phyloP scores from a whole-genome alignment of 1,140 invertebrate genomes.

The Teleogryllus occipitalis region DNA sequence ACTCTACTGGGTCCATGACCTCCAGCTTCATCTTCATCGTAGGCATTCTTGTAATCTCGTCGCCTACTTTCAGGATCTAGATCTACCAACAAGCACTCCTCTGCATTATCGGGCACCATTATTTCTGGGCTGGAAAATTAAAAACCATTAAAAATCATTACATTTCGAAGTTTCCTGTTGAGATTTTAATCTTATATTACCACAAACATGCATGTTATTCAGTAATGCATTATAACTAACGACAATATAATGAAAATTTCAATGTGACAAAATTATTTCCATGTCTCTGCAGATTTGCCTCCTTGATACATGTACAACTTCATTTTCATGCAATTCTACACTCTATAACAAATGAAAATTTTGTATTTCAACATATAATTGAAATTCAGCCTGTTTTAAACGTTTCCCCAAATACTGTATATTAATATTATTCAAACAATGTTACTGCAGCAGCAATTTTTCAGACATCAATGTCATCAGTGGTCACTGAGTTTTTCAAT shows the following conservation, averaged over 20 bases:
- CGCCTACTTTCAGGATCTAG: slow-evolving; percentile 59
- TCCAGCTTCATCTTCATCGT: slow-evolving; percentile 69
- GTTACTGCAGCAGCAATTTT: no score
- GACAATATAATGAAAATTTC: no score
- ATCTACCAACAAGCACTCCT: slow-evolving; percentile 67
- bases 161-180: not conserved
- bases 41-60: slow-evolving; percentile 44
- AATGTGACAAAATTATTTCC: no score
- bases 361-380: not conserved
- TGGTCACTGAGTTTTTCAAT: no score
- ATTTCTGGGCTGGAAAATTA: slow-evolving; percentile 46
- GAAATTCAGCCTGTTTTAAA: not conserved
- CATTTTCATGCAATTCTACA: no score
- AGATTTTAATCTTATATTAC: no score
- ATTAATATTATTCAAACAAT: not conserved
- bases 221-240: no score
- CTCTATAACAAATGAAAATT: no score
- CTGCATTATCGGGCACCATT: slow-evolving; percentile 75
- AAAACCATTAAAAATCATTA: slow-evolving; percentile 9
- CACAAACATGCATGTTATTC: no score
- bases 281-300: no score
- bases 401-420: not conserved
- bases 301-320: no score
- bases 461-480: no score
- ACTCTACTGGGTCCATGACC: slow-evolving; percentile 57